These are phyloP conservation scores for Byasa hedistus DNA, from an alignment of 2,888 invertebrate species.

Conservation along the genomic window DNA sequence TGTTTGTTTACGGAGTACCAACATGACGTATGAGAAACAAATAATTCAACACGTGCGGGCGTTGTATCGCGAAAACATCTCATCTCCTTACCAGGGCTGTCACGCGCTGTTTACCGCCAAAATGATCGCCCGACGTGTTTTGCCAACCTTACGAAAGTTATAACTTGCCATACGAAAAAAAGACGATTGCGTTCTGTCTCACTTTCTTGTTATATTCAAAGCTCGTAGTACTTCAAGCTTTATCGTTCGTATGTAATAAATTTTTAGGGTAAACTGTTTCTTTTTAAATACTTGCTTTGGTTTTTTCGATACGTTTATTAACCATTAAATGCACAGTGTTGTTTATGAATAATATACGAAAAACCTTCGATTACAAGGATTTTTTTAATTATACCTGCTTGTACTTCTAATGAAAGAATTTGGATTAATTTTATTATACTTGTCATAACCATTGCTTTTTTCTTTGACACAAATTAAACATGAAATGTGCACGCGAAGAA, in stretches of 20 bases:
- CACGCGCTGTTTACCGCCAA: constrained; percentile 58
- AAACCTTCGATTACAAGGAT: no score
- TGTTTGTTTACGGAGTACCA: constrained; percentile 28
- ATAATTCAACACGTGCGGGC: constrained; percentile 59
- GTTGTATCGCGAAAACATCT: constrained; percentile 50
- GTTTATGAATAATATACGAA: no score
- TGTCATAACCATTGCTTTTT: no score
- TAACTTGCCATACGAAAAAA: constrained; percentile 56
- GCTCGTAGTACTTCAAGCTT: constrained; percentile 31
- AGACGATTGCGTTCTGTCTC: constrained; percentile 46
- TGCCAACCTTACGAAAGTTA: constrained; percentile 45
- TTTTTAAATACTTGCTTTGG: background rate
- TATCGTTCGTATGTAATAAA: constrained; percentile 23
- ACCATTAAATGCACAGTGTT: no score
- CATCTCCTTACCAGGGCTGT: constrained; percentile 50
- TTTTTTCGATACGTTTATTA: background rate
- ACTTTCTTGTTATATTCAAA: constrained; percentile 48
- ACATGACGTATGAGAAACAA: constrained; percentile 42
- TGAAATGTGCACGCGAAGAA: no score
- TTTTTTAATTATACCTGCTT: no score
- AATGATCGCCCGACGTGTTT: constrained; percentile 47
- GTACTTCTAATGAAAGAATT: no score
- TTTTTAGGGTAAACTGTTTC: constrained; percentile 1
- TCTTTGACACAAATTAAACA: no score
- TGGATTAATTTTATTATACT: no score